Evolutionary conservation across 2,888 invertebrate genomes (phyloP).

Genomic region (Scaptomyza caliginosa): DNA sequence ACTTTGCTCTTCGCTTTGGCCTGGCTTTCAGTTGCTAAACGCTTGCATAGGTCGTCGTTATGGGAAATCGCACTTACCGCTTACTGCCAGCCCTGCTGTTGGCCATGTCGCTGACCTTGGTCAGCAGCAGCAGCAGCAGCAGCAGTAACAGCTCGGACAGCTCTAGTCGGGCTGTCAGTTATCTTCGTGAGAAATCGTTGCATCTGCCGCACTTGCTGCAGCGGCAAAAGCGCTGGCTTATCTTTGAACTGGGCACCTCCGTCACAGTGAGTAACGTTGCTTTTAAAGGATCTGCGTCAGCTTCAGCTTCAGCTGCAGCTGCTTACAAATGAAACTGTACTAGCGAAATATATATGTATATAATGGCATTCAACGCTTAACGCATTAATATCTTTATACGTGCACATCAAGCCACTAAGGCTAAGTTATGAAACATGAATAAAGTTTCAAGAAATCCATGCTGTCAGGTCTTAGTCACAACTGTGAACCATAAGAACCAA

Average conservation of each 20-base stretch:
- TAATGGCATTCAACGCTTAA: not conserved
- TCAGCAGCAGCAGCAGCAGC: slow-evolving; percentile 1
- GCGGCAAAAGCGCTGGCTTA: slow-evolving; percentile 76
- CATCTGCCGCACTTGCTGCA: slow-evolving; percentile 45
- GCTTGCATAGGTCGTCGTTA: slow-evolving; percentile 20
- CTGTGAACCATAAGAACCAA: too few species aligned
- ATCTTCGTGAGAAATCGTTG: slow-evolving; percentile 37
- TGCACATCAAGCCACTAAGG: not conserved
- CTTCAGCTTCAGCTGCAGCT: not conserved
- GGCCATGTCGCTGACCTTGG: slow-evolving; percentile 15
- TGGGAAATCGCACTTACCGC: slow-evolving; percentile 32
- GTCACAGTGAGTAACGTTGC: slow-evolving; percentile 63
- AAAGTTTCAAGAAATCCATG: not conserved
- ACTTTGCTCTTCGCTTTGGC: slow-evolving; percentile 1
- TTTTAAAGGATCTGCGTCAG: not conserved
- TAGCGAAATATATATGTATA: too few species aligned
- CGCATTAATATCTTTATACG: not conserved
- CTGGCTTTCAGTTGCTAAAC: slow-evolving; percentile 38
- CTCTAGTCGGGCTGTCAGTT: slow-evolving; percentile 43
- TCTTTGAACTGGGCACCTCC: slow-evolving; percentile 78
- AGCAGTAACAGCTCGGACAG: slow-evolving; percentile 15
- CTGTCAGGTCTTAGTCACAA: not conserved
- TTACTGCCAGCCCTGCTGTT: slow-evolving; percentile 14
- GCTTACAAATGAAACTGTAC: not conserved
- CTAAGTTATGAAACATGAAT: not conserved